Evolutionary conservation across 2,797 vertebrate genomes (phyloP), one percentile per base, ranked within the genome.

Genomic region (Clangula hyemalis): DNA sequence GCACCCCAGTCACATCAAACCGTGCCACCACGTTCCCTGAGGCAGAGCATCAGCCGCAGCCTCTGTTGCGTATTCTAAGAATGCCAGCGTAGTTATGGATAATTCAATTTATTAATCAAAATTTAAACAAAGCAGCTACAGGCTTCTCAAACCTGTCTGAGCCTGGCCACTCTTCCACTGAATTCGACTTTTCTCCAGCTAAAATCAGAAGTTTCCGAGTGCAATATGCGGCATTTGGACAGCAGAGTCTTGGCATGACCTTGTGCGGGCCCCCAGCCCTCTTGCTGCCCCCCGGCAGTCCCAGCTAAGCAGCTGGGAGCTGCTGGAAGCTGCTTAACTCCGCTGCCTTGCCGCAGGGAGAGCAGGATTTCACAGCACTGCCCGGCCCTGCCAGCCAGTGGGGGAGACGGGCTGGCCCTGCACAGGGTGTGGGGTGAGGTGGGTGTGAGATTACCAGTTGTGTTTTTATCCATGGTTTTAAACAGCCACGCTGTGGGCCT

Each of bases 71-170:
- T 62, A 73, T 49, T 54, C 45, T 49, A 43, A 41, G 36, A 77
- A 25, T 4, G 2, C 41, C 58, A 45, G 19, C 77, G 61, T 10
- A 89, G 64, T 62, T 76, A 74, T 5, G 25, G 78, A 74, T 65
- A 95, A 92, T 65, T 87, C 69, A 77, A 72, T 87, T 94, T 77
- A 83, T 83, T 92, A 91, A 88, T 41, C 80, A 87, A 74, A 95
- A 72, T 75, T 32, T 62, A 13, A 73, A 27, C n/a, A 75, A 84
- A 89, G 69, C n/a, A 85, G 57, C 0, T 0, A 72, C 36, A 27
- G 16, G 25, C 68, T 79, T 74, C 32, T 90, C 81, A 93, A 85
- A 57, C 25, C 24, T 75, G 20, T 10, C 43, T 64, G 51, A 81
- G 43, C 1, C 2, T 22, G 34, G 62, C 53, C 36, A 53, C 60